Conservation (phyloP, 1,140 invertebrate species). For the Diuraphis noxia region DNA sequence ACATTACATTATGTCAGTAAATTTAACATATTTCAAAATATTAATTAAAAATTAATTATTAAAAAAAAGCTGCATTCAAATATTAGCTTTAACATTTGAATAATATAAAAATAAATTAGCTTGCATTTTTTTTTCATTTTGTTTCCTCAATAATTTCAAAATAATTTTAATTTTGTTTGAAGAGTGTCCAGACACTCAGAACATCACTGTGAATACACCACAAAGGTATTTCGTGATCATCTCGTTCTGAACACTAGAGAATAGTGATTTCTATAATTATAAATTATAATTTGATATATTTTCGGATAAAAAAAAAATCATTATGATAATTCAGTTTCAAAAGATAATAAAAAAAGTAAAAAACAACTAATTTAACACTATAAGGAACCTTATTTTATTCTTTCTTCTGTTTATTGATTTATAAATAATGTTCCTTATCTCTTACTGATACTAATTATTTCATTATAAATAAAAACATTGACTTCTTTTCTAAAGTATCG, state of each 20-base stretch:
- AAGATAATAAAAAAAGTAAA: neutral
- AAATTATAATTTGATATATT: neutral
- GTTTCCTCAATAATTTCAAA: too few species aligned
- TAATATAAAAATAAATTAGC: too few species aligned
- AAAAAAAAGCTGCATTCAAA: neutral
- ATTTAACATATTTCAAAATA: neutral
- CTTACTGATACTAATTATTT: too few species aligned
- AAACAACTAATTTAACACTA: neutral
- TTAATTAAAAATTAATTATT: neutral
- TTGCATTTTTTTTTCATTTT: too few species aligned
- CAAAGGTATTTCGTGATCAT: too few species aligned
- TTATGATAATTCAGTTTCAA: neutral
- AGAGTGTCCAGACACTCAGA: too few species aligned
- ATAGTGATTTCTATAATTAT: neutral
- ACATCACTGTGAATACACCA: too few species aligned
- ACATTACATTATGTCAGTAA: neutral
- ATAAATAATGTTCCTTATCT: too few species aligned
- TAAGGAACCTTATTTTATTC: neutral
- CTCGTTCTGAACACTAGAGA: too few species aligned
- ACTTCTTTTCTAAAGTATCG: neutral
- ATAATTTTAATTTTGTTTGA: too few species aligned
- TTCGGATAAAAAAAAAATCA: neutral
- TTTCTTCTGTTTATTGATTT: too few species aligned
- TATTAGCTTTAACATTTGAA: neutral
- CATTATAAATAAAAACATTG: too few species aligned